Evolutionary conservation across 1,140 invertebrate genomes (phyloP).

Genomic region (Platyscapa corneri): DNA sequence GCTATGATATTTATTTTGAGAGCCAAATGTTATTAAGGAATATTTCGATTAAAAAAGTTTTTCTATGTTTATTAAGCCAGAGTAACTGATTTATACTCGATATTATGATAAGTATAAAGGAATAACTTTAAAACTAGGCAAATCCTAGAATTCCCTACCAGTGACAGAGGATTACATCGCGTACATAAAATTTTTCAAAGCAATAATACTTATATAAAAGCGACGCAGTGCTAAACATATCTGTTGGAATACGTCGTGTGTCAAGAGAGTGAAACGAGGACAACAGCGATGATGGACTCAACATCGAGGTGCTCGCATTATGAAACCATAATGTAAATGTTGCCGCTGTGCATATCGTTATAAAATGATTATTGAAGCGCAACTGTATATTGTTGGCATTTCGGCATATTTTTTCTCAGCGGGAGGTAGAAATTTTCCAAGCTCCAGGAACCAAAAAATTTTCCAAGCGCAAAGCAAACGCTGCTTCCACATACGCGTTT

Average conservation of each 20-base stretch:
- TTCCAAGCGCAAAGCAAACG: not conserved
- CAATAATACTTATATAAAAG: not conserved
- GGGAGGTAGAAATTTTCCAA: not conserved
- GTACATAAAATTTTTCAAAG: not conserved
- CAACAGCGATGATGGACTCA: not conserved
- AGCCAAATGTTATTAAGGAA: too few species aligned
- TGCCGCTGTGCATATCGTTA: too few species aligned
- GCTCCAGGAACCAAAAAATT: not conserved
- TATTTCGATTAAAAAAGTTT: too few species aligned
- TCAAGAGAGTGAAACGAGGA: too few species aligned
- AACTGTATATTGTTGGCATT: not conserved
- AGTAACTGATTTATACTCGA: too few species aligned
- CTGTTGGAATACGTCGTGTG: too few species aligned
- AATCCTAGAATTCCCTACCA: too few species aligned
- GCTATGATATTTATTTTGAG: too few species aligned
- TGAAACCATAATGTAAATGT: not conserved
- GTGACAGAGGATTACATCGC: not conserved
- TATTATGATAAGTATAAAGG: too few species aligned
- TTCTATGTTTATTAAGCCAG: too few species aligned
- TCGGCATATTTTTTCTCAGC: not conserved
- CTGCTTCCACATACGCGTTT: not conserved
- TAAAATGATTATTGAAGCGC: not conserved
- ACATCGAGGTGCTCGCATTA: not conserved
- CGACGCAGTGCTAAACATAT: not conserved
- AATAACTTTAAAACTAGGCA: too few species aligned